A percentile compares a stretch with the other conserved stretches of the same genome.
phyloP scores from a whole-genome alignment of 2,113 vertebrate species.

The Lampris megalopsis region DNA sequence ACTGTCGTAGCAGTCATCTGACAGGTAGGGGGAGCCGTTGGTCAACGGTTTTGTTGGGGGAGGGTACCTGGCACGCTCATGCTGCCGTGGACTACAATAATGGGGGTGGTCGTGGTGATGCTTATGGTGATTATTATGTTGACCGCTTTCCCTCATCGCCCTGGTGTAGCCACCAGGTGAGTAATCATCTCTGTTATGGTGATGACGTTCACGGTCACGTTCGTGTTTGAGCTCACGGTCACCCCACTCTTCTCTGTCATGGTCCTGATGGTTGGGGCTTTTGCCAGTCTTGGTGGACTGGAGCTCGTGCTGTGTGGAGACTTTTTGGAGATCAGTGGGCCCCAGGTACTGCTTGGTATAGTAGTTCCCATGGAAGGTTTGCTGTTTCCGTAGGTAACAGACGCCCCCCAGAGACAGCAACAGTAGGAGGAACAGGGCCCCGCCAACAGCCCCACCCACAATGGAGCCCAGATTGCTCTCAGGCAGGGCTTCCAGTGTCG shows the following conservation, averaged over 20 bases:
- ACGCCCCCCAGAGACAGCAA: slow-evolving; percentile 88
- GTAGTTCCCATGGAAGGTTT: slow-evolving; percentile 94
- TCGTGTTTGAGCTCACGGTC: slow-evolving; percentile 82
- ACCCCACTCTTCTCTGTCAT: slow-evolving; percentile 93
- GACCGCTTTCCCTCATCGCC: slow-evolving; percentile 77
- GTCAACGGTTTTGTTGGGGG: slow-evolving; percentile 64
- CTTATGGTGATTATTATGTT: slow-evolving; percentile 66
- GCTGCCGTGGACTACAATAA: slow-evolving; percentile 82
- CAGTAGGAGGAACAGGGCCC: slow-evolving; percentile 93
- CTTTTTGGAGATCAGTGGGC: slow-evolving; percentile 92
- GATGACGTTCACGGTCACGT: slow-evolving; percentile 48
- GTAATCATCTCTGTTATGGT: slow-evolving; percentile 66
- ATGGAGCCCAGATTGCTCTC: slow-evolving; percentile 92
- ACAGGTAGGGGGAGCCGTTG: slow-evolving; percentile 88
- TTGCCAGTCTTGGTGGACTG: slow-evolving; percentile 85
- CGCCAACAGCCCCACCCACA: slow-evolving; percentile 94
- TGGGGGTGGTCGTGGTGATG: slow-evolving; percentile 63
- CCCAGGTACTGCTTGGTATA: slow-evolving; percentile 97
- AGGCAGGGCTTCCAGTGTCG: slow-evolving; percentile 90
- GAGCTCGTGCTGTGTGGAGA: slow-evolving; percentile 88
- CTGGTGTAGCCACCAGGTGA: slow-evolving; percentile 80
- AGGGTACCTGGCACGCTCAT: slow-evolving; percentile 83
- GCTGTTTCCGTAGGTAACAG: slow-evolving; percentile 90
- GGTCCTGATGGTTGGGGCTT: slow-evolving; percentile 83
- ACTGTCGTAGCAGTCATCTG: slow-evolving; percentile 88